Evolutionary conservation across 2,888 invertebrate species (phyloP), one percentile per base, ranked within the genome.

Genomic region (Conistra vaccinii): DNA sequence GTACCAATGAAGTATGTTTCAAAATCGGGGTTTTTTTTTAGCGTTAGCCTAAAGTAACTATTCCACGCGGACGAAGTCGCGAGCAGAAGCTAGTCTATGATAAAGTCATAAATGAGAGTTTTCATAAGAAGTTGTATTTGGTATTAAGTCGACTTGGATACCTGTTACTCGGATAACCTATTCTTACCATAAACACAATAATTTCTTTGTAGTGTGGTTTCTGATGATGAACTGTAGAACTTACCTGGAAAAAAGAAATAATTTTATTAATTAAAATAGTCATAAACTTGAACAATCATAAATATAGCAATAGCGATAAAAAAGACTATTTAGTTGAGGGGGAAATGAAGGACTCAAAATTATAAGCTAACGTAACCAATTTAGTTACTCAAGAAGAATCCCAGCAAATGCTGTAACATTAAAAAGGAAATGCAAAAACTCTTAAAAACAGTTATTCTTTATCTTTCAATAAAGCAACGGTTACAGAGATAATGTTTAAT

Each of bases 221-320:
- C n/a, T n/a, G n/a, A n/a, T n/a, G 62, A 14, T 39, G 51, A 45
- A 65, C 65, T 70, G 53, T 1, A 32, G 51, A 69, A 86, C 86
- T 86, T 86, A 86, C 86, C 86, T 86, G 86, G 17, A 82, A 86
- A 75, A 71, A 71, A 63, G 10, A 70, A 75, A 62, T 1, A 3
- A 23, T 12, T 35, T 26, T 4, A 66, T 83, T 58, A 83, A 53
- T 79, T 35, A 67, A 60, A 75, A 63, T 29, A 66, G 1, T 32
- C 12, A 12, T 73, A 5, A 42, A 32, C 20, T 45, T 60, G 0
- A 51, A 68, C 9, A 39, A 0, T 26, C 2, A 26, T 23, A 39
- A 5, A 53, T 17, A 48, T 32, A 20, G 32, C 2, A 55, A 58
- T 12, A 58, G 23, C 32, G 9, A 26, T 29, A 14, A 32, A 1